phyloP scores from a whole-genome alignment of 2,113 vertebrate genomes.

The Bucco capensis region DNA sequence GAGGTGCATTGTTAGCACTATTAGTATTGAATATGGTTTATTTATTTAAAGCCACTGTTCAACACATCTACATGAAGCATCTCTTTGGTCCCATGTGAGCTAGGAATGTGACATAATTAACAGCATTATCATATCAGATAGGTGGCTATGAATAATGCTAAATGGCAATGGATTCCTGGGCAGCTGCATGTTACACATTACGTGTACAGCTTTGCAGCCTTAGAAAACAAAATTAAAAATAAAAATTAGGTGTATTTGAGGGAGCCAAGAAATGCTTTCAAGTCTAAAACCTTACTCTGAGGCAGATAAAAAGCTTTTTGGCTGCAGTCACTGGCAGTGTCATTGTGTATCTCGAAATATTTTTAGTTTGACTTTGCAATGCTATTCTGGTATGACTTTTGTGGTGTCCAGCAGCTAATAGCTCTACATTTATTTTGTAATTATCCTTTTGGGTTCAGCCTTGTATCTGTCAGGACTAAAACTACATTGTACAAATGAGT shows the following conservation, averaged over 20 bases:
- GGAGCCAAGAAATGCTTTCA: constrained; percentile 6
- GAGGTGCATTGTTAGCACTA: not conserved
- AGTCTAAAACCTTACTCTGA: not conserved
- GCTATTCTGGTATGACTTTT: not conserved
- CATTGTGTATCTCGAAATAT: not conserved
- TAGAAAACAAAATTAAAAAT: not conserved
- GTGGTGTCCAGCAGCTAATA: constrained; percentile 9
- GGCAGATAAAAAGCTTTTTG: constrained; percentile 27
- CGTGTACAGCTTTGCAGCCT: not conserved
- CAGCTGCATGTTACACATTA: not conserved
- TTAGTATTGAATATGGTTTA: not conserved
- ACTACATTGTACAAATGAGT: not conserved
- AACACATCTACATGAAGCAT: not conserved
- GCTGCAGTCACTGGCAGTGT: not conserved
- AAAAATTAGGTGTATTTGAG: not conserved
- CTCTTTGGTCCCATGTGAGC: not conserved
- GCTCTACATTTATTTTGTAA: not conserved
- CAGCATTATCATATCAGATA: not conserved
- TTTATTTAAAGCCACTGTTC: not conserved
- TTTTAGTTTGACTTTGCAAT: constrained; percentile 9
- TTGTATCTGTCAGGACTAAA: not conserved
- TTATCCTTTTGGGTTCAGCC: constrained; percentile 18
- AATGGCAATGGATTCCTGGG: constrained; percentile 38
- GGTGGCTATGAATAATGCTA: not conserved
- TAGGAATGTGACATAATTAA: constrained; percentile 32